Base-by-base conservation (phyloP, 2,888 invertebrate genomes). In the Gnatocerus cornutus region DNA sequence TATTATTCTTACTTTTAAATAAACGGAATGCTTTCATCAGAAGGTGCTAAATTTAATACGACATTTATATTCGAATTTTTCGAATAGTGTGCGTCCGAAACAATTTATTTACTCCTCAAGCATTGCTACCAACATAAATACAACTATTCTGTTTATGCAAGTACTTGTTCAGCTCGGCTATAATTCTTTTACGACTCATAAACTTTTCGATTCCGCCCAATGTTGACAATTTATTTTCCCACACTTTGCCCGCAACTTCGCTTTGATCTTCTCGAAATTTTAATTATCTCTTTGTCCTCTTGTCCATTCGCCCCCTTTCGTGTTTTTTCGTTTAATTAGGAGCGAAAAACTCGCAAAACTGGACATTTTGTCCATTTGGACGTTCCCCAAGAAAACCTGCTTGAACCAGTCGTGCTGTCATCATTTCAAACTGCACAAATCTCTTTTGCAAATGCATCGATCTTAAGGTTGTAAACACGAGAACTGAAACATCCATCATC, bases 401-500 rank as follows among this genome's bases (percentile, higher is more conserved):
- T 50, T 50, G 8, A 50, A 50, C 12, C 50, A 29, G 27, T 46
- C 30, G 13, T 29, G 30, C 46, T 13, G 21, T 46, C 46, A 16
- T 14, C 21, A 27, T 29, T 50, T 29, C 27, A 8, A 27, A 9
- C 39, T 55, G 39, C 55, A 55, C 16, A 55, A 55, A 46, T 21
- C 14, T 37, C 50, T 1, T 16, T 39, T 33, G n/a, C 58, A 29
- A 58, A 27, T 30, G 16, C 6, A 58, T 58, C 43, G 43, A 58
- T 58, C 43, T 9, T 12, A 27, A 58, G 55, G n/a, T 41, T 58
- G 55, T 55, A 55, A 55, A 55, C 55, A 55, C 13, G 14, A 16
- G 39, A 41, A 37, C 41, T 7, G 12, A 41, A 39, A 66, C 66
- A 66, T 66, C 52, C 66, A 66, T 66, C 66, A 66, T 59, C 58